Conservation (phyloP, 2,888 invertebrate species). For the Drosophila lutescens region DNA sequence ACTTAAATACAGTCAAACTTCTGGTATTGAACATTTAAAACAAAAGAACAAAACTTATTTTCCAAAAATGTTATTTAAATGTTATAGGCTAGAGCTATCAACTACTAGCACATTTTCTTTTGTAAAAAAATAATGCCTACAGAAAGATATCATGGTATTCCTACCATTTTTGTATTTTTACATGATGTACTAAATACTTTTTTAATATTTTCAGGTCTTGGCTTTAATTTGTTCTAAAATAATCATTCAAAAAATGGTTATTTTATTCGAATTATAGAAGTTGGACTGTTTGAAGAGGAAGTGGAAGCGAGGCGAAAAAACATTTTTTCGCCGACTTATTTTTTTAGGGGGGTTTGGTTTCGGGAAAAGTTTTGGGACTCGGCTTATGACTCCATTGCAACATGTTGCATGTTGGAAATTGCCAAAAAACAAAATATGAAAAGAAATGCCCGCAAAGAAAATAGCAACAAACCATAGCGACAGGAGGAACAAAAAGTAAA, state of each 20-base stretch:
- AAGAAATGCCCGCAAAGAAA: constrained; percentile 31
- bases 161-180: no score
- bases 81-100: no score
- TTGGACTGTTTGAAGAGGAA: constrained; percentile 17
- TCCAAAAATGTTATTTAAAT: no score
- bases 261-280: background rate
- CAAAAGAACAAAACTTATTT: no score
- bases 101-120: no score
- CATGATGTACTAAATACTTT: background rate
- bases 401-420: constrained; percentile 72
- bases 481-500: background rate
- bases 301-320: constrained; percentile 14
- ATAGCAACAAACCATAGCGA: constrained; percentile 11
- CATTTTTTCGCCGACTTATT: constrained; percentile 8
- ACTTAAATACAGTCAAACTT: constrained; percentile 7
- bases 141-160: background rate
- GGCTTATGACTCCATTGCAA: constrained; percentile 69
- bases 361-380: constrained; percentile 61
- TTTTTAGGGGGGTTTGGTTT: constrained; percentile 23
- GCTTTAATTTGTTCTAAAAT: no score
- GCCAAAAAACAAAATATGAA: constrained; percentile 45
- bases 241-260: background rate
- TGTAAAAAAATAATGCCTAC: no score
- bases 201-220: background rate
- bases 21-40: background rate